A percentile compares a stretch with the other conserved stretches of the same genome.
phyloP scores from a whole-genome alignment of 2,113 vertebrate genomes.

The Edolisoma coerulescens region DNA sequence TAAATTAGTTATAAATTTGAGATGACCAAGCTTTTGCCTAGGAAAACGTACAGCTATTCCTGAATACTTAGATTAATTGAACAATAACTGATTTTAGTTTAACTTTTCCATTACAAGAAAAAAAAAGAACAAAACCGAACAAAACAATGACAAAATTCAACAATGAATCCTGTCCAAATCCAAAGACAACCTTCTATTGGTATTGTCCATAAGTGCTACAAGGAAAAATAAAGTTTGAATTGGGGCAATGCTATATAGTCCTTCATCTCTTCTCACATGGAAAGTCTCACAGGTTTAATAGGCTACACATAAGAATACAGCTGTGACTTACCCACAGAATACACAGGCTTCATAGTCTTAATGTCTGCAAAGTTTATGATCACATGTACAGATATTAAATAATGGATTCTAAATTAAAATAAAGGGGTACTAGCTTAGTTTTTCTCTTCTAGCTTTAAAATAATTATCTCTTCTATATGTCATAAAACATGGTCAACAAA shows the following conservation, averaged over 20 bases:
- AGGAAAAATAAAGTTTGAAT: neutral
- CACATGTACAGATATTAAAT: neutral
- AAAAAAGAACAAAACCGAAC: neutral
- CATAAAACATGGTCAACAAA: conserved; percentile 1
- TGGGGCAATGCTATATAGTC: neutral
- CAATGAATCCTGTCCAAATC: neutral
- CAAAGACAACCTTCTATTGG: neutral
- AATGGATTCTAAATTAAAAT: neutral
- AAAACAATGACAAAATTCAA: neutral
- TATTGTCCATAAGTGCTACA: neutral
- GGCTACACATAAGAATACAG: neutral
- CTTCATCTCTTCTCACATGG: neutral
- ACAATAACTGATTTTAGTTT: neutral
- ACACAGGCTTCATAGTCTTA: neutral
- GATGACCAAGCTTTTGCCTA: neutral
- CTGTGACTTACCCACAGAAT: neutral
- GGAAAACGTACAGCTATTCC: neutral
- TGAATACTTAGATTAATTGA: neutral
- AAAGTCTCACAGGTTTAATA: neutral
- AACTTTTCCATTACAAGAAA: neutral
- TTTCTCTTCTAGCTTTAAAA: neutral
- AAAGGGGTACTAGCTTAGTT: neutral
- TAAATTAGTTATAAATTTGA: neutral
- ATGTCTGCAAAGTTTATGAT: neutral
- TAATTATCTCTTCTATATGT: neutral